Base-by-base conservation (phyloP, 2,113 vertebrate genomes). In the Oncorhynchus mykiss region DNA sequence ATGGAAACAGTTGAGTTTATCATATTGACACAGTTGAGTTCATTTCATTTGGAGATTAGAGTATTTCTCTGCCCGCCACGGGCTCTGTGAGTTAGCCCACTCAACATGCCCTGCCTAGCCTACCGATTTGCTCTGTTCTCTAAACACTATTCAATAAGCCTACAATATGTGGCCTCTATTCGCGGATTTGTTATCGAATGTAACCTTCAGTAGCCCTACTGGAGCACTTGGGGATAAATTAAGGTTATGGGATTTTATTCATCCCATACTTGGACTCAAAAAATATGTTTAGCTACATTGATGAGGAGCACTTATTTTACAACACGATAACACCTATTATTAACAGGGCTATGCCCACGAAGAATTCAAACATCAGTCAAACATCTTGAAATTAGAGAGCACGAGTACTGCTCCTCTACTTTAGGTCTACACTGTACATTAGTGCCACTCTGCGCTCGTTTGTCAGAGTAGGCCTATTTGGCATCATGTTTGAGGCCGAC, bases 41-140 rank as follows among this genome's bases (percentile, higher is more conserved):
- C 14, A 67, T 68, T 68, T 75, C 16, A 68, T 31, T 68, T n/a
- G 29, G 49, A 31, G 65, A 75, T 57, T 57, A 67, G 18, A 68
- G 18, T 75, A 12, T 51, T 65, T 67, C 39, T 31, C 5, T 39
- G 3, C 22, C 59, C 1, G 59, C 59, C 59, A 22, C 20, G n/a
- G 59, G 18, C 59, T 60, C 59, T 22, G 18, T 20, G 51, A 20
- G 51, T 57, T 62, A 22, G 7, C 1, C 4, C 54, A 20, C 54
- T 57, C 18, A 57, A 11, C n/a, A 7, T 62, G 54, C 54, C 5
- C 18, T 57, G 54, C 54, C 5, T 57, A 57, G 16, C 54, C 54
- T 57, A 57, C 54, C 18, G 1, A 5, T 14, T 57, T 57, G 4
- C 54, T 57, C 54, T 57, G 54, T 57, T 57, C 18, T 20, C 4